These are phyloP conservation scores for Acrocephalus scirpaceus DNA, from an alignment of 2,797 vertebrate genomes.

Conservation along the genomic window DNA sequence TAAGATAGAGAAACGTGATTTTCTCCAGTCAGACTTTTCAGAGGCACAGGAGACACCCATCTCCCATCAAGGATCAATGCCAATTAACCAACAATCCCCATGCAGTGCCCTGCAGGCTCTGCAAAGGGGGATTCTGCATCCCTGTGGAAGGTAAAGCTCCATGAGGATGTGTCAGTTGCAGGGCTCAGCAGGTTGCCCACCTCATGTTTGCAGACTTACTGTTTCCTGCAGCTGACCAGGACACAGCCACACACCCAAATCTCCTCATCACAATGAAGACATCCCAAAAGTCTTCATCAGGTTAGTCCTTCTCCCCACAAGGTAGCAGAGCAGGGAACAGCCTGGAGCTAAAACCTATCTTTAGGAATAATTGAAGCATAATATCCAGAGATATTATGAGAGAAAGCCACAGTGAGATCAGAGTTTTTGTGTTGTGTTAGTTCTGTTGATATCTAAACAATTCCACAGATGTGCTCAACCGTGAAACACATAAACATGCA, in stretches of 20 bases:
- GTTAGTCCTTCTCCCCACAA: background rate
- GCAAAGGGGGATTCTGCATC: background rate
- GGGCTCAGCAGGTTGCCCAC: background rate
- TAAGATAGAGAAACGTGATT: background rate
- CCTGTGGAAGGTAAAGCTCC: background rate
- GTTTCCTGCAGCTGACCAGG: background rate
- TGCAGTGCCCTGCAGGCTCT: background rate
- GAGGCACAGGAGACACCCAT: background rate
- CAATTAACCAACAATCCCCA: background rate
- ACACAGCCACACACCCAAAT: background rate
- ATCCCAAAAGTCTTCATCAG: background rate
- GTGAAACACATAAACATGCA: background rate
- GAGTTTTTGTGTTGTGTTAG: background rate
- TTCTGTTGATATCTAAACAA: background rate
- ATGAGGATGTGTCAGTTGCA: background rate
- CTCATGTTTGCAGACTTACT: background rate
- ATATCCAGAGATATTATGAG: background rate
- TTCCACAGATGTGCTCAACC: background rate
- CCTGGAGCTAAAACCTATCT: background rate
- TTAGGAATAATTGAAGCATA: background rate
- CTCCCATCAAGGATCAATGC: background rate
- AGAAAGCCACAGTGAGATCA: background rate
- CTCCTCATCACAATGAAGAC: background rate
- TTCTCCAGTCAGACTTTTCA: background rate
- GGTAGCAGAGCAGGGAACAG: background rate